These are phyloP conservation scores for Channa striata DNA, from an alignment of 2,797 vertebrate genomes.

Conservation along the genomic window DNA sequence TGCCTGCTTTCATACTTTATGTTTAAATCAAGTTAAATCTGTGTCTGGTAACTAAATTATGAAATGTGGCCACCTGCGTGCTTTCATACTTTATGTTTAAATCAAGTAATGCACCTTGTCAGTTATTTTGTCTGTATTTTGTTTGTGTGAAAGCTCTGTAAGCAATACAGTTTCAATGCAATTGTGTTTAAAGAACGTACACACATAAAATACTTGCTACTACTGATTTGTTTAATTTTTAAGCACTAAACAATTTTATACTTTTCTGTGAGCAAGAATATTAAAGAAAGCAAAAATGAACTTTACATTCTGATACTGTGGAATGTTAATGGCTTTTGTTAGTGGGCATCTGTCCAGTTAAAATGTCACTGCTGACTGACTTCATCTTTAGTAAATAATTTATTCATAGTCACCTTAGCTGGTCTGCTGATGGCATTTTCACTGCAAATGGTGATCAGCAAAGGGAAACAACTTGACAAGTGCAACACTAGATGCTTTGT, in stretches of 20 bases:
- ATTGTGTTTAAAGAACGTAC: background rate
- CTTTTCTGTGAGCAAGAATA: background rate
- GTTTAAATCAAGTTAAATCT: too few relatives aligned
- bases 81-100: too few relatives aligned
- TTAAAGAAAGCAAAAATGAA: slow-evolving; percentile 8
- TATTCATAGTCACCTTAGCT: slow-evolving; percentile 31
- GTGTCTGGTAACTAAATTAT: too few relatives aligned
- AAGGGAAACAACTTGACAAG: slow-evolving; percentile 29
- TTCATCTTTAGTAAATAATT: slow-evolving; percentile 21
- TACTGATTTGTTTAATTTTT: background rate
- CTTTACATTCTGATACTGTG: slow-evolving; percentile 17
- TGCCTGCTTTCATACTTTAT: too few relatives aligned
- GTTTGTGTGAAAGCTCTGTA: background rate
- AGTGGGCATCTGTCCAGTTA: slow-evolving; percentile 20
- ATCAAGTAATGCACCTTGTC: background rate
- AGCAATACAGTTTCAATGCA: background rate
- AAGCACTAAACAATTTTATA: background rate
- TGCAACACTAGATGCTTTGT: background rate
- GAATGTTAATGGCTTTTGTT: slow-evolving; percentile 30
- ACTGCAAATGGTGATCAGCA: background rate
- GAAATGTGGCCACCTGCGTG: too few relatives aligned
- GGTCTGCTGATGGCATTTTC: slow-evolving; percentile 33
- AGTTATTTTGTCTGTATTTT: background rate
- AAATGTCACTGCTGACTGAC: slow-evolving; percentile 31
- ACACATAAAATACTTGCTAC: too few relatives aligned